A percentile compares a stretch with the other conserved stretches of the same genome.
These are phyloP conservation scores for Sylvia atricapilla DNA, from an alignment of 2,113 vertebrate species.

Conservation along the genomic window DNA sequence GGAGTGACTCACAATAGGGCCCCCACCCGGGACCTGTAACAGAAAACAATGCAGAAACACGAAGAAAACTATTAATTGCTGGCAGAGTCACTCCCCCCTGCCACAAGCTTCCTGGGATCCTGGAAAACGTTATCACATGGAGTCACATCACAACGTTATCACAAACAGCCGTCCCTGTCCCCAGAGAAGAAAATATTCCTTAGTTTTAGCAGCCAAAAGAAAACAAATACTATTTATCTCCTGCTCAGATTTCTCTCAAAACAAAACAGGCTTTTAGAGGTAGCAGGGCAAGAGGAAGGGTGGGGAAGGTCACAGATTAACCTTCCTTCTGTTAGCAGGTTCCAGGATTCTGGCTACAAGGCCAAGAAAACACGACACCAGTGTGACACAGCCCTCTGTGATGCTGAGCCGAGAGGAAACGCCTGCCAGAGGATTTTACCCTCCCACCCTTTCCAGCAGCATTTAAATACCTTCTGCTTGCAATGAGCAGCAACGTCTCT, in stretches of 20 bases:
- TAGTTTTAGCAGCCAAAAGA: background rate
- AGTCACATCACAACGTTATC: no score
- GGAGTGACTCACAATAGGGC: background rate
- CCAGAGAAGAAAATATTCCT: background rate
- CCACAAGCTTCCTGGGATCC: background rate
- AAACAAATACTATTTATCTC: constrained; percentile 1
- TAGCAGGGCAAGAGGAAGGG: constrained; percentile 1
- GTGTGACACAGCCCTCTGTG: fast-evolving
- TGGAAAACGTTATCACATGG: background rate
- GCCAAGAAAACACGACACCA: background rate
- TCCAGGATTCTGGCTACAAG: background rate
- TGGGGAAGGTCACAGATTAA: background rate
- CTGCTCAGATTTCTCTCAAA: background rate
- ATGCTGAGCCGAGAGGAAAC: background rate
- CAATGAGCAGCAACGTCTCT: fast-evolving
- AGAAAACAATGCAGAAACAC: background rate
- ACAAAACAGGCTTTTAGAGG: constrained; percentile 17
- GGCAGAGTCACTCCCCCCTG: background rate
- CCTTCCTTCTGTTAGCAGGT: background rate
- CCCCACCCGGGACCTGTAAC: background rate
- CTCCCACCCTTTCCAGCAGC: background rate
- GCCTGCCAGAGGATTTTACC: background rate
- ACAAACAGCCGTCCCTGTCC: background rate
- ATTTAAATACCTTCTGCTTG: background rate
- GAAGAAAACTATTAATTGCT: background rate